A percentile compares a stretch with the other conserved stretches of the same genome.
Evolutionary conservation across 1,140 invertebrate genomes (phyloP).

Genomic region (Penaeus indicus): DNA sequence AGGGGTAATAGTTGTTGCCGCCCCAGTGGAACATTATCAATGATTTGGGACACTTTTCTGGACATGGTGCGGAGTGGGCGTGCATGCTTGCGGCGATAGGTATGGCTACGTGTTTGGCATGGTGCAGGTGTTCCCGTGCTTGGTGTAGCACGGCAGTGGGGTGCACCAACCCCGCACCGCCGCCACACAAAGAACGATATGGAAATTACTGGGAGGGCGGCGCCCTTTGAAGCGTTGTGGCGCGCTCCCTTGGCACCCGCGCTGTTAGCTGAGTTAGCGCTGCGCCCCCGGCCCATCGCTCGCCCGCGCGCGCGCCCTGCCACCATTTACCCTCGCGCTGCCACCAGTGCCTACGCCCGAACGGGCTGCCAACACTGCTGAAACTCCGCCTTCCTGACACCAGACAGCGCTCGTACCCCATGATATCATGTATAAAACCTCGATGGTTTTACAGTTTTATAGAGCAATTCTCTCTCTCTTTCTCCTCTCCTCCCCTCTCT

Average conservation of each 20-base stretch:
- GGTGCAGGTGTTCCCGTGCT: too few species aligned
- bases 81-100: too few species aligned
- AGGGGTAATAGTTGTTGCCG: too few species aligned
- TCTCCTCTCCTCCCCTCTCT: not conserved
- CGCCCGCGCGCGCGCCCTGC: not conserved
- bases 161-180: constrained; percentile 46
- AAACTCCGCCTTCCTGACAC: too few species aligned
- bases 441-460: not conserved
- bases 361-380: too few species aligned
- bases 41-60: too few species aligned
- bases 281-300: constrained; percentile 23
- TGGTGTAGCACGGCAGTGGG: too few species aligned
- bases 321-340: not conserved
- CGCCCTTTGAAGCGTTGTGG: constrained; percentile 61
- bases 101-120: too few species aligned
- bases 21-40: too few species aligned
- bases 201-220: constrained; percentile 62
- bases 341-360: not conserved
- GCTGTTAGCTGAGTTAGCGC: constrained; percentile 59
- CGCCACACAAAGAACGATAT: constrained; percentile 62
- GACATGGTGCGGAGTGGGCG: too few species aligned
- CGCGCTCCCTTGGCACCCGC: constrained; percentile 58
- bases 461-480: not conserved
- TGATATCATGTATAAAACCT: not conserved
- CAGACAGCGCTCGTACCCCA: too few species aligned